phyloP scores from a whole-genome alignment of 1,140 invertebrate genomes.

The Bombus picipes region DNA sequence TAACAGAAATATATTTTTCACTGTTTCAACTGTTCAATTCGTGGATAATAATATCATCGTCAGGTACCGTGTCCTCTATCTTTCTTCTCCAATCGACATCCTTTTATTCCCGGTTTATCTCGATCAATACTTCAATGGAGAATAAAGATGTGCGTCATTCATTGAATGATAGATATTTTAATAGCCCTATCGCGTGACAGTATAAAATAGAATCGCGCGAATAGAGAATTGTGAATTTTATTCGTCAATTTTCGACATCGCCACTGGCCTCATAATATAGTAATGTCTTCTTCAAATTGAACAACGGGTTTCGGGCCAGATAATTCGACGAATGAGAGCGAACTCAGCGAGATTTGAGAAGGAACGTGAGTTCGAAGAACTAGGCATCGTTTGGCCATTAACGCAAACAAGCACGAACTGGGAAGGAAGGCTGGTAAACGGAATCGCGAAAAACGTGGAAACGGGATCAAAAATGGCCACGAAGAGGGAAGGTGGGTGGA shows the following conservation, averaged over 20 bases:
- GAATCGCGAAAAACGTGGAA: neutral
- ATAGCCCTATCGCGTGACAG: neutral
- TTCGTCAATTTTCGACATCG: neutral
- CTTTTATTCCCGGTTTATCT: neutral
- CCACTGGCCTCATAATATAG: too few species aligned
- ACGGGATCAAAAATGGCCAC: neutral
- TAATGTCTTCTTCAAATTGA: too few species aligned
- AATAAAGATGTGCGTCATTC: too few species aligned
- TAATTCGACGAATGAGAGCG: conserved; percentile 2
- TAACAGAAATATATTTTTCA: too few species aligned
- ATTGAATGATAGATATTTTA: neutral
- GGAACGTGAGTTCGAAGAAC: conserved; percentile 32
- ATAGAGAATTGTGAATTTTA: neutral
- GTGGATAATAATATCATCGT: neutral
- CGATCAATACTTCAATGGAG: neutral
- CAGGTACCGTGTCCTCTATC: neutral
- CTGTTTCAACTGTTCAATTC: too few species aligned
- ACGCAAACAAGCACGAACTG: conserved; percentile 23
- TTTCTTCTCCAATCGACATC: neutral
- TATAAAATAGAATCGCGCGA: neutral
- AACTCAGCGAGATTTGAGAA: conserved; percentile 44
- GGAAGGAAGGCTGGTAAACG: conserved; percentile 12
- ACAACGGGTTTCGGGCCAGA: too few species aligned
- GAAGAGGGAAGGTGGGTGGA: neutral
- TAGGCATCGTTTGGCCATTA: conserved; percentile 51